phyloP scores from a whole-genome alignment of 1,140 invertebrate species.

The Elymnias hypermnestra region DNA sequence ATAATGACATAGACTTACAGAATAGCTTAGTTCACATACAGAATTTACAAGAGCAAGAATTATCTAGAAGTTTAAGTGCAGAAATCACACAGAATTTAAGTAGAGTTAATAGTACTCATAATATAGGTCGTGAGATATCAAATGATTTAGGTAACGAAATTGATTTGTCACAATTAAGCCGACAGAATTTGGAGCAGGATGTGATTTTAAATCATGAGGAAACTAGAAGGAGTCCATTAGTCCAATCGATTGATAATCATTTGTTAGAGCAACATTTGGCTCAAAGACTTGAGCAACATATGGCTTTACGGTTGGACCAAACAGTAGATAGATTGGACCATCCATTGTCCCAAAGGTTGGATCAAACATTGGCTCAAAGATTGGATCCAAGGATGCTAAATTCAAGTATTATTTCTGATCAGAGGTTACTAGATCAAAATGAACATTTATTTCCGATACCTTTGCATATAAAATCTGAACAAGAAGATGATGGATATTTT shows the following conservation, averaged over 20 bases:
- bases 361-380: conserved; percentile 31
- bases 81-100: conserved; percentile 29
- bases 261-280: conserved; percentile 40
- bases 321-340: conserved; percentile 36
- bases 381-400: conserved; percentile 35
- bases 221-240: conserved; percentile 25
- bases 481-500: conserved; percentile 62
- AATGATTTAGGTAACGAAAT: conserved; percentile 45
- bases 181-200: conserved; percentile 40
- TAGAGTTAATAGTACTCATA: conserved; percentile 36
- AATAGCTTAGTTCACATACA: conserved; percentile 37
- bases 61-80: conserved; percentile 27
- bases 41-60: conserved; percentile 40
- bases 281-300: conserved; percentile 37
- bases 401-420: conserved; percentile 26
- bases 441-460: conserved; percentile 47
- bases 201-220: conserved; percentile 33
- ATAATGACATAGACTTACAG: conserved; percentile 52
- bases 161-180: conserved; percentile 40
- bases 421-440: conserved; percentile 32
- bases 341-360: conserved; percentile 27
- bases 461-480: conserved; percentile 62
- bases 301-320: conserved; percentile 32
- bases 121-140: conserved; percentile 27
- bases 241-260: conserved; percentile 35